Base-by-base conservation (phyloP, 2,888 invertebrate genomes). In the Brachyptera risi region DNA sequence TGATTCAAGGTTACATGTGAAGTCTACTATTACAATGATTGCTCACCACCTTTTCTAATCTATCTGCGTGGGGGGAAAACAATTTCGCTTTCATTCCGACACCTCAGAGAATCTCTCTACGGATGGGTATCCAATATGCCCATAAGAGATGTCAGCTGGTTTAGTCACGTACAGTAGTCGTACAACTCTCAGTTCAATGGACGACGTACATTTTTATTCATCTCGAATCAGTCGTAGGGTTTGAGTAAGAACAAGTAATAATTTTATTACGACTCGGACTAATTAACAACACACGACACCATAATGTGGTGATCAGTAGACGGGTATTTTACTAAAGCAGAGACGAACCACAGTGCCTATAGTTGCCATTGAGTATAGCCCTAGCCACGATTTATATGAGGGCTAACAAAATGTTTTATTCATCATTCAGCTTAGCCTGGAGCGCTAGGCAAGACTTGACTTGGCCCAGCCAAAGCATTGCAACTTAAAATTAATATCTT, bases 401-500 rank as follows among this genome's bases (percentile, higher is more conserved):
- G 21, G 21, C 42, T 42, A 42, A 42, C 42, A 9, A 42, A 42
- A 42, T 42, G 42, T 42, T 42, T 42, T 42, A 42, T 42, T 42
- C 42, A 42, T 19, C 11, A 42, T 42, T 42, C 42, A 21, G 42
- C 19, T n/a, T 42, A 42, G 19, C 42, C 42, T 21, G 7, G 5
- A 42, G 42, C 42, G 42, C 17, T 42, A 42, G 11, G 42, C 42
- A 42, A 21, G 42, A 19, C 42, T 42, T 42, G 15, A 31, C 42
- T 7, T 3, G 42, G 15, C 2, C 4, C 19, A 19, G 42, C 17
- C 42, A n/a, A n/a, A n/a, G n/a, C n/a, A n/a, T n/a, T n/a, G n/a
- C n/a, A n/a, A n/a, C n/a, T n/a, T n/a, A 2, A 42, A 42, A 42
- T 42, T 42, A 42, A 42, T 42, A 42, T 42, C 42, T 42, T 42